Conservation (phyloP, 1,140 invertebrate species). For the Dendrolimus kikuchii region DNA sequence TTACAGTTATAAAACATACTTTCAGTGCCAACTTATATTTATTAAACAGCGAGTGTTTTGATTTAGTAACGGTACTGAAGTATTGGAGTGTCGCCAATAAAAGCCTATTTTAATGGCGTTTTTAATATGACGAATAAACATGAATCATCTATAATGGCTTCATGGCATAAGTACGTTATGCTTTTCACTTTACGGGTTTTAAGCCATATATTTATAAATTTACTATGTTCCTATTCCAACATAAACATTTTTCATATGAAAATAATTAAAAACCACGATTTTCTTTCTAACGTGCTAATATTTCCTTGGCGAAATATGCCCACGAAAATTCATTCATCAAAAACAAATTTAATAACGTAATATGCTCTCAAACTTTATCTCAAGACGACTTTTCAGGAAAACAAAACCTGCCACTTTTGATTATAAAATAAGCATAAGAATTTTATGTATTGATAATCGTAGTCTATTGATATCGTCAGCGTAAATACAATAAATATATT, state of each 20-base stretch:
- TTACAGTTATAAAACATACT: conserved; percentile 54
- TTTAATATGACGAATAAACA: conserved; percentile 69
- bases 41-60: conserved; percentile 66
- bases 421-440: too few species aligned
- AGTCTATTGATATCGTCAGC: too few species aligned
- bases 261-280: too few species aligned
- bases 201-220: conserved; percentile 31
- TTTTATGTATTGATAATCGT: too few species aligned
- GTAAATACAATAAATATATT: too few species aligned
- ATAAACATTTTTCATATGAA: conserved; percentile 17
- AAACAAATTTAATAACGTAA: too few species aligned
- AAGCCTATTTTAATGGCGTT: conserved; percentile 54
- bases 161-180: conserved; percentile 30
- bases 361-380: too few species aligned
- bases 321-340: too few species aligned
- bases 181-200: conserved; percentile 25
- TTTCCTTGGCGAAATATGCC: too few species aligned
- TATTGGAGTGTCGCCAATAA: conserved; percentile 67
- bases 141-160: conserved; percentile 57
- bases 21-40: conserved; percentile 60
- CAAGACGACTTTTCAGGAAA: too few species aligned
- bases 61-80: conserved; percentile 56
- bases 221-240: conserved; percentile 2
- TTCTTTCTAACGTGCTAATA: too few species aligned
- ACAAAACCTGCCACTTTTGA: too few species aligned